Percentiles rank a stretch among this genome's conserved stretches.
These are phyloP conservation scores for Magallana ariakensis DNA, from an alignment of 1,140 invertebrate genomes.

Conservation along the genomic window DNA sequence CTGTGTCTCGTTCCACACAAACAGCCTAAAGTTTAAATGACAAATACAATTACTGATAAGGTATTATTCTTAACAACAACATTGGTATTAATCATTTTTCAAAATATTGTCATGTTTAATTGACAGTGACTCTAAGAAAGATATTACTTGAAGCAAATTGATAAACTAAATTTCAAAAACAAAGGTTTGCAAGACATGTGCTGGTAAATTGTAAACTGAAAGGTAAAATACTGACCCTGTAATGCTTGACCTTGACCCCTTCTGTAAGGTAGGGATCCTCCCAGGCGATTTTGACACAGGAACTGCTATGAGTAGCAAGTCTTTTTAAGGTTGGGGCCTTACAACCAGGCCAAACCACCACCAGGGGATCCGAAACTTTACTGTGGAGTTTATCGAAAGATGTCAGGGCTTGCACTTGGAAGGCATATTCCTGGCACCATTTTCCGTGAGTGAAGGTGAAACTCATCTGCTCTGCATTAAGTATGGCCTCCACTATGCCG, in stretches of 20 bases:
- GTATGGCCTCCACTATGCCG: slow-evolving; percentile 76
- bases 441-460: slow-evolving; percentile 78
- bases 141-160: no score
- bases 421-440: slow-evolving; percentile 78
- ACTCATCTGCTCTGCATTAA: slow-evolving; percentile 75
- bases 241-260: slow-evolving; percentile 79
- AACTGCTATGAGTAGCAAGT: slow-evolving; percentile 73
- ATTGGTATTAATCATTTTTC: no score
- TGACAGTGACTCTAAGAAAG: no score
- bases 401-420: slow-evolving; percentile 79
- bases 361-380: slow-evolving; percentile 77
- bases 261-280: slow-evolving; percentile 76
- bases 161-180: no score
- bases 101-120: no score
- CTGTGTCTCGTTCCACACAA: slow-evolving; percentile 76
- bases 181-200: no score
- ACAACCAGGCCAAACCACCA: slow-evolving; percentile 77
- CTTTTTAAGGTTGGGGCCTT: slow-evolving; percentile 71
- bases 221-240: slow-evolving; percentile 68
- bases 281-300: slow-evolving; percentile 76
- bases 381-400: slow-evolving; percentile 76
- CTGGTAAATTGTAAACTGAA: background rate
- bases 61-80: no score
- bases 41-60: no score
- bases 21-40: slow-evolving; percentile 66